Evolutionary conservation across 1,140 invertebrate genomes (phyloP).

Genomic region (Diachasma alloeum): DNA sequence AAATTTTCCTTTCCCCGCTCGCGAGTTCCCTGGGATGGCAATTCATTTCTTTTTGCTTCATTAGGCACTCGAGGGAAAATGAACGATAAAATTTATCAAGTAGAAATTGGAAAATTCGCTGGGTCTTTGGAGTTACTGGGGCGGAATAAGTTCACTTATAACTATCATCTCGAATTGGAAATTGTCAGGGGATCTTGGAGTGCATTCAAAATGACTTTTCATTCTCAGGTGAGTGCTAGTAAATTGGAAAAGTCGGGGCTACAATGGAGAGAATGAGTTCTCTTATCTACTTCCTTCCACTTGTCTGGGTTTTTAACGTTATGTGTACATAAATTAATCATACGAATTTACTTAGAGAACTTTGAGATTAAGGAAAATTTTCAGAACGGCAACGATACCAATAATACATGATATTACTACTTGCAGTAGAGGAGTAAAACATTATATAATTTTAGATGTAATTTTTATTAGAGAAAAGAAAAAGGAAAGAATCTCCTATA

Average conservation of each 20-base stretch:
- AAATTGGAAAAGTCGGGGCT: not conserved
- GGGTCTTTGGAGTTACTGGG: not conserved
- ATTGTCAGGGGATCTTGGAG: not conserved
- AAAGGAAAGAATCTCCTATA: not conserved
- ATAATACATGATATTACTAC: not conserved
- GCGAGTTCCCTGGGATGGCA: not conserved
- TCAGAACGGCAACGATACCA: conserved; percentile 18
- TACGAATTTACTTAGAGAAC: conserved; percentile 23
- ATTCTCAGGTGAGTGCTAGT: not conserved
- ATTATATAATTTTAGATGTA: conserved; percentile 17
- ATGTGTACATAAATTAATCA: conserved; percentile 22
- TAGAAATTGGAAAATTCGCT: not conserved
- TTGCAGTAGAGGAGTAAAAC: conserved; percentile 11
- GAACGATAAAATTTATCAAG: not conserved
- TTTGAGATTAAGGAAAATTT: not conserved
- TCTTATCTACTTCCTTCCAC: not conserved
- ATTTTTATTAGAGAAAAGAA: conserved; percentile 24
- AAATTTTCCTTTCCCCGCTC: not conserved
- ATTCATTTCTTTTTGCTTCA: not conserved
- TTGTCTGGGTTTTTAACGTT: not conserved
- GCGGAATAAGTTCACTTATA: not conserved
- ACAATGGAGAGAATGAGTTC: not conserved
- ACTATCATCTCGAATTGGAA: not conserved
- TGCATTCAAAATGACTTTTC: not conserved
- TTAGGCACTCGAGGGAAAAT: not conserved